phyloP scores from a whole-genome alignment of 1,140 invertebrate species.

The Drosophila equinoxialis region DNA sequence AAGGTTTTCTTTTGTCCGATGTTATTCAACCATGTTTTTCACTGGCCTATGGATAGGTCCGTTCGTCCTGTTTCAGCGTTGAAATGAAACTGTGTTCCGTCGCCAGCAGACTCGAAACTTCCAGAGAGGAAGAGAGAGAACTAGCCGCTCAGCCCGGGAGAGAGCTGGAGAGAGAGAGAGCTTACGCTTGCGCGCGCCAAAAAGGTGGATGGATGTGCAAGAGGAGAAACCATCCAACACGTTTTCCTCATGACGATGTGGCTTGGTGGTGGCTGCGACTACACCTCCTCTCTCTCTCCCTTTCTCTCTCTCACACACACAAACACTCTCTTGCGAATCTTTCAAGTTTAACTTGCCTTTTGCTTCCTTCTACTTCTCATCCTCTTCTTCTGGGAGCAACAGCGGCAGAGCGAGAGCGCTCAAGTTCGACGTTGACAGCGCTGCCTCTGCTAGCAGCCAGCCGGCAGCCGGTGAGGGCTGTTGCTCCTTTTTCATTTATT shows the following conservation, averaged over 20 bases:
- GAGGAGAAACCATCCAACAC: slow-evolving; percentile 26
- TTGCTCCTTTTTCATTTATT: slow-evolving; percentile 57
- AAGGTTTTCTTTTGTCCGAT: slow-evolving; percentile 11
- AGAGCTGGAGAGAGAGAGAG: slow-evolving; percentile 43
- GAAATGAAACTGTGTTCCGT: slow-evolving; percentile 53
- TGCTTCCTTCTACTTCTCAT: slow-evolving; percentile 14
- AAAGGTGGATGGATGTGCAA: slow-evolving; percentile 47
- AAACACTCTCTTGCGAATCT: slow-evolving; percentile 39
- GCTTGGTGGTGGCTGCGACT: slow-evolving; percentile 15
- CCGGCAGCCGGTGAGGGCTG: slow-evolving; percentile 64
- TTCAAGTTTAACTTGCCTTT: slow-evolving; percentile 55
- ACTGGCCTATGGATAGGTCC: slow-evolving; percentile 37
- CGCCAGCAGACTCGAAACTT: slow-evolving; percentile 55
- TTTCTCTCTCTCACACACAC: too few relatives aligned
- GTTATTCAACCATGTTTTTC: neutral
- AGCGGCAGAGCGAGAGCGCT: slow-evolving; percentile 27
- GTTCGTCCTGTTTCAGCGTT: slow-evolving; percentile 67
- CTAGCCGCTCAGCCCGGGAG: slow-evolving; percentile 1
- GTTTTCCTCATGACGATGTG: slow-evolving; percentile 35
- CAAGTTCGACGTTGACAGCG: slow-evolving; percentile 21
- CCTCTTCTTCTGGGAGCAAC: slow-evolving; percentile 10
- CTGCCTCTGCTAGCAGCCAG: slow-evolving; percentile 6
- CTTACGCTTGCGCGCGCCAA: slow-evolving; percentile 73
- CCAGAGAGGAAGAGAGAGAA: slow-evolving; percentile 42
- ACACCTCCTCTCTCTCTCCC: slow-evolving; percentile 17